These are phyloP conservation scores for Andrena bicolor DNA, from an alignment of 2,888 invertebrate species.

Conservation along the genomic window DNA sequence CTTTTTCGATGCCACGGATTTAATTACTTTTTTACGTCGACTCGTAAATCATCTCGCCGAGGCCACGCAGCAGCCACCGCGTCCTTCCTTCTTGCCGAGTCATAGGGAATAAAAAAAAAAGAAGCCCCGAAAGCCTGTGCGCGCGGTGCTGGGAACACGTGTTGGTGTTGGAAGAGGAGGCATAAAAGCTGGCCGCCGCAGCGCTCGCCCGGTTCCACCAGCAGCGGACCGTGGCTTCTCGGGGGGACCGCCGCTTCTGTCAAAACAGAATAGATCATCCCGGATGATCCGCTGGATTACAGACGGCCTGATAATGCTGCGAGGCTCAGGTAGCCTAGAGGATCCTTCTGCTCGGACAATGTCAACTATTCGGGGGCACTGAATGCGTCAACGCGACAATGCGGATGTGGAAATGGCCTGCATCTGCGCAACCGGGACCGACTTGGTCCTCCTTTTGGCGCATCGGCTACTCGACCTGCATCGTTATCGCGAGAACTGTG, in stretches of 20 bases:
- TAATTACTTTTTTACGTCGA: conserved; percentile 84
- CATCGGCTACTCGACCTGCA: background rate
- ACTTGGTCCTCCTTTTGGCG: background rate
- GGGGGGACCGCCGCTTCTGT: conserved; percentile 60
- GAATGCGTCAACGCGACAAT: conserved; percentile 20
- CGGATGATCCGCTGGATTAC: conserved; percentile 76
- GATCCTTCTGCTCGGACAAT: conserved; percentile 37
- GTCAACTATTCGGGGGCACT: background rate
- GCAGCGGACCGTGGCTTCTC: conserved; percentile 31
- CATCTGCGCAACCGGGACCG: conserved; percentile 21
- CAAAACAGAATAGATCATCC: conserved; percentile 80
- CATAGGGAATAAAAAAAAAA: conserved; percentile 78
- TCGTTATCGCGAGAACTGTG: background rate
- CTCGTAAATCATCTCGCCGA: conserved; percentile 82
- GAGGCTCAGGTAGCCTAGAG: conserved; percentile 49
- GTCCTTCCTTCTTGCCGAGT: conserved; percentile 79
- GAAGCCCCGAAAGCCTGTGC: conserved; percentile 55
- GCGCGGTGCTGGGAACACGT: conserved; percentile 59
- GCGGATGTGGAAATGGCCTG: conserved; percentile 21
- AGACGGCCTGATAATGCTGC: conserved; percentile 50
- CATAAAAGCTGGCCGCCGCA: conserved; percentile 37
- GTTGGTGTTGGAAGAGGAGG: conserved; percentile 32
- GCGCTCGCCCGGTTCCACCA: conserved; percentile 16
- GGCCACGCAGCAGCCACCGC: conserved; percentile 53
- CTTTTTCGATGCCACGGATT: conserved; percentile 76